These are phyloP conservation scores for Nothobranchius furzeri DNA, from an alignment of 2,113 vertebrate genomes.

Conservation along the genomic window DNA sequence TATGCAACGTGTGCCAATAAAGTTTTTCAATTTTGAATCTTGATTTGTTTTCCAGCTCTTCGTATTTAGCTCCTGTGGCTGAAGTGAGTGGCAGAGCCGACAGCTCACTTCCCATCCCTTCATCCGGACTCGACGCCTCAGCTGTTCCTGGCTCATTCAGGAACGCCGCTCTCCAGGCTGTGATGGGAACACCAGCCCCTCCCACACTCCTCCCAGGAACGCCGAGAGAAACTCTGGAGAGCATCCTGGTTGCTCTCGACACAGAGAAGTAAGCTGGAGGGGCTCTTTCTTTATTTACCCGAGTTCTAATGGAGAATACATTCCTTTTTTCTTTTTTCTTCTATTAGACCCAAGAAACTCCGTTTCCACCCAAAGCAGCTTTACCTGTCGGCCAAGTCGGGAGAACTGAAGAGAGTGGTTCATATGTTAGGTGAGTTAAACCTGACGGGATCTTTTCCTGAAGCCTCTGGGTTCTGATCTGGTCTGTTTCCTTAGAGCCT, in stretches of 20 bases:
- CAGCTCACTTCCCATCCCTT: constrained; percentile 66
- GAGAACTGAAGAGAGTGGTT: constrained; percentile 94
- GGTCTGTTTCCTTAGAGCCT: no score
- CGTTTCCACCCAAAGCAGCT: constrained; percentile 97
- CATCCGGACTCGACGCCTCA: constrained; percentile 71
- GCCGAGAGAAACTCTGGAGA: constrained; percentile 93
- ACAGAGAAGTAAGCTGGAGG: constrained; percentile 88
- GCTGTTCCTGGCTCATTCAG: constrained; percentile 78
- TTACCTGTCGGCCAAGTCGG: constrained; percentile 95
- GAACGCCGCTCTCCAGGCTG: constrained; percentile 52
- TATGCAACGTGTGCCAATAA: no score
- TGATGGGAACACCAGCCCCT: constrained; percentile 28
- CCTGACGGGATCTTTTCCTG: background rate
- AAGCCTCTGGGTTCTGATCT: no score
- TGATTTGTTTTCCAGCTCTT: constrained; percentile 66
- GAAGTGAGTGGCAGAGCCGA: constrained; percentile 81
- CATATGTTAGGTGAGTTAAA: constrained; percentile 89
- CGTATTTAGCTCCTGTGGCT: constrained; percentile 65
- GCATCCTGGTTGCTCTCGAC: constrained; percentile 91
- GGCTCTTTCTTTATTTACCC: no score
- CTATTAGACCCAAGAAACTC: constrained; percentile 92
- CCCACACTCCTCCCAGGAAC: constrained; percentile 69
- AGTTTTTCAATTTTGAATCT: no score
- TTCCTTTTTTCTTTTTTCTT: background rate
- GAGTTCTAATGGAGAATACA: no score